Evolutionary conservation across 2,888 invertebrate species (phyloP), one percentile per base, ranked within the genome.

Genomic region (Idaea dimidiata): DNA sequence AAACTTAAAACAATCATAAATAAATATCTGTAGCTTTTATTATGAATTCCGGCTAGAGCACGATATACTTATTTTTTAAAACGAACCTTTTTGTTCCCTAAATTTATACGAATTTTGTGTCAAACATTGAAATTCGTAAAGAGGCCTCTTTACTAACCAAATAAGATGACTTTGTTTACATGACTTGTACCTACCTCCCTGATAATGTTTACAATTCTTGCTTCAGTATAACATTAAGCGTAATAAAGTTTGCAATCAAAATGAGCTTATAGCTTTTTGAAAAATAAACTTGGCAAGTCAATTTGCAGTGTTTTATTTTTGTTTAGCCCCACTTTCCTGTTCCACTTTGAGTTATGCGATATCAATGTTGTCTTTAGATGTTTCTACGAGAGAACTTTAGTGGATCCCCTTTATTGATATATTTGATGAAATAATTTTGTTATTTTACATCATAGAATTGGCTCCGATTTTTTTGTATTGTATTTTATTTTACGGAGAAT

Each of bases 151-250:
- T 66, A 65, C 43, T 56, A 60, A 59, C 54, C 62, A 77, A 72
- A 75, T 78, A 80, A 78, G 79, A 82, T 83, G 86, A 88, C 43
- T 88, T 88, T 89, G 88, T 90, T 88, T 89, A 86, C 86, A 78
- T 79, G 84, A 82, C 77, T 81, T 80, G 82, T 84, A 81, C 79
- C 24, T 24, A 80, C 80, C 78, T 76, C 73, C 76, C 77, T 74
- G 76, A 71, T 77, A 75, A 72, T 87, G 84, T 87, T 88, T 87
- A 84, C 83, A 75, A 82, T 83, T 80, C 76, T 77, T 81, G 72
- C 82, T 80, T 82, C 78, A 82, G 76, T 79, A 81, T 81, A 74
- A 82, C 81, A 78, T 67, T 72, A 65, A 80, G 77, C 74, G 80
- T 82, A 82, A 85, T 91, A 89, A 91, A 89, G 76, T 86, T 86